Evolutionary conservation across 2,113 vertebrate genomes (phyloP).

Genomic region (Nematolebias whitei): DNA sequence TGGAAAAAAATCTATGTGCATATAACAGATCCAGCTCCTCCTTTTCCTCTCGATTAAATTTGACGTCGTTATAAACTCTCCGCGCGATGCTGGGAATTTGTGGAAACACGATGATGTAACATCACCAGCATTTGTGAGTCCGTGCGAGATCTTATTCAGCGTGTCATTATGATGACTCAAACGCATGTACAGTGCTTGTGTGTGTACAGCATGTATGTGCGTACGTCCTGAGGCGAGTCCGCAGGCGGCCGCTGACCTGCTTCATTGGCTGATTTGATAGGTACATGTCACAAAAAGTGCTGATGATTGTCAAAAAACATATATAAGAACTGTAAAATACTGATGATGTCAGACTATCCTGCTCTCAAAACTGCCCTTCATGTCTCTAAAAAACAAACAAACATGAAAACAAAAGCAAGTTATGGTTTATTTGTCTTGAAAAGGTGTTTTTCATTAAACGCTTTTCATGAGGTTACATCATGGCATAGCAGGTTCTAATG

Average conservation of each 20-base stretch:
- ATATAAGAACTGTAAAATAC: neutral
- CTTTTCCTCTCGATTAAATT: constrained; percentile 6
- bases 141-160: constrained; percentile 35
- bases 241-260: constrained; percentile 55
- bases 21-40: constrained; percentile 14
- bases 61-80: constrained; percentile 11
- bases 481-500: no score
- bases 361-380: neutral
- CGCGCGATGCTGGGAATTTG: neutral
- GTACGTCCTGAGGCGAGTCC: constrained; percentile 34
- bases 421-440: neutral
- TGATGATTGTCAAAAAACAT: constrained; percentile 21
- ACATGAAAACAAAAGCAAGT: neutral
- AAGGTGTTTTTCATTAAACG: no score
- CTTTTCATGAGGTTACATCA: no score
- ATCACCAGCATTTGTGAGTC: constrained; percentile 37
- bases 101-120: constrained; percentile 32
- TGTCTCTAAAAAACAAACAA: no score
- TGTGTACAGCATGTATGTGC: constrained; percentile 16
- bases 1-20: neutral
- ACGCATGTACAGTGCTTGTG: constrained; percentile 28
- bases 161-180: constrained; percentile 59
- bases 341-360: neutral
- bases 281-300: constrained; percentile 2
- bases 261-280: constrained; percentile 42